Percentiles rank a stretch among this genome's conserved stretches.
Evolutionary conservation across 1,140 invertebrate genomes (phyloP).

Genomic region (Lethocerus indicus): DNA sequence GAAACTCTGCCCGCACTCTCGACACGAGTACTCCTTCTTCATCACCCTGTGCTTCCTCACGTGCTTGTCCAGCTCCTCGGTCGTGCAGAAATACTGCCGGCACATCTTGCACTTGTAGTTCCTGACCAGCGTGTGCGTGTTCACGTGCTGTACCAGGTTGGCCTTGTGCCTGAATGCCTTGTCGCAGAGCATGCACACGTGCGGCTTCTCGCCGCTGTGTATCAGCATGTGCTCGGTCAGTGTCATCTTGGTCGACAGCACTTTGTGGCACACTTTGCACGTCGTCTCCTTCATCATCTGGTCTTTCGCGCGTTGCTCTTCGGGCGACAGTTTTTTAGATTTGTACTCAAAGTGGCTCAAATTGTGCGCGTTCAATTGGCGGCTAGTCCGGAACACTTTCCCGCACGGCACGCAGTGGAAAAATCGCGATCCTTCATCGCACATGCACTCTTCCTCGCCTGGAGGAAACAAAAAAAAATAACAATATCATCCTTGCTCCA

Average conservation of each 20-base stretch:
- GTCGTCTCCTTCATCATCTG: background rate
- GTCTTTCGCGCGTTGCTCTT: too few species aligned
- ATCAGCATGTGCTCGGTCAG: conserved; percentile 7
- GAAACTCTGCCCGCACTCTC: conserved; percentile 8
- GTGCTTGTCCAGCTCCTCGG: conserved; percentile 10
- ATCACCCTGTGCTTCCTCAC: conserved; percentile 6
- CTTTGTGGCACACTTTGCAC: conserved; percentile 4
- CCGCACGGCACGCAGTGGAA: conserved; percentile 10
- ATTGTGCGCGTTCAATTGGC: conserved; percentile 11
- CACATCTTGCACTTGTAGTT: conserved; percentile 7
- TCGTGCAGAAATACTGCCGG: background rate
- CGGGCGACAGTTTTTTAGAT: background rate
- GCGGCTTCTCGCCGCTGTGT: background rate
- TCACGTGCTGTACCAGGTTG: conserved; percentile 8
- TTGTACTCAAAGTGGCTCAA: conserved; percentile 10
- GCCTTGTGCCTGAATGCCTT: conserved; percentile 4
- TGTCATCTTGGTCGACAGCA: background rate
- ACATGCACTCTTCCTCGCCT: conserved; percentile 8
- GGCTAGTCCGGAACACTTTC: conserved; percentile 10
- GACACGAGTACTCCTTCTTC: conserved; percentile 8
- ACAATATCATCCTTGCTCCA: background rate
- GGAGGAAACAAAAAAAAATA: background rate
- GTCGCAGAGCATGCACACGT: conserved; percentile 9
- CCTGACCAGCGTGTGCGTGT: conserved; percentile 2
- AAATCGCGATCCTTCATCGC: background rate